Conservation (phyloP, 1,140 invertebrate genomes). For the Thereuonema tuberculata region DNA sequence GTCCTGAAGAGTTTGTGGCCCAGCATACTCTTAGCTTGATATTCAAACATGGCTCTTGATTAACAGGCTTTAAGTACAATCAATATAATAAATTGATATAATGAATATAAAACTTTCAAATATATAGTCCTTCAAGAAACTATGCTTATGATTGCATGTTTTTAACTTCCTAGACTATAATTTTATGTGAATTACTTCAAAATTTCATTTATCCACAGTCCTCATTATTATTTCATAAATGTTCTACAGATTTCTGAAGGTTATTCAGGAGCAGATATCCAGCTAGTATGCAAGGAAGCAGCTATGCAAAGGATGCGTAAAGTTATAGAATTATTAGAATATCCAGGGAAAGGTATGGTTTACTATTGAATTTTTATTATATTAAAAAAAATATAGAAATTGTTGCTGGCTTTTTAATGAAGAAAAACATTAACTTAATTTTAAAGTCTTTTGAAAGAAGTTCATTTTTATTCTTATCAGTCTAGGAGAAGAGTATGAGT, state of each 20-base stretch:
- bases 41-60: too few relatives aligned
- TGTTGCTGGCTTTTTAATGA: too few relatives aligned
- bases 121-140: background rate
- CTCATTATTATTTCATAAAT: constrained; percentile 1
- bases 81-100: too few relatives aligned
- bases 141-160: background rate
- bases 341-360: constrained; percentile 23
- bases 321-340: constrained; percentile 37
- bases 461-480: too few relatives aligned
- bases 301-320: constrained; percentile 40
- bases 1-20: too few relatives aligned
- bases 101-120: background rate
- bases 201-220: background rate
- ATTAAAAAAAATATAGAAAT: too few relatives aligned
- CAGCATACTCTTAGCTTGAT: too few relatives aligned
- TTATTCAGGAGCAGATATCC: constrained; percentile 81
- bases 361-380: too few relatives aligned
- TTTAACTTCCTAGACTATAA: background rate
- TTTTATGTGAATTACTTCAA: background rate
- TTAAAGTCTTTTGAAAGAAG: too few relatives aligned
- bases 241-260: constrained; percentile 45
- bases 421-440: too few relatives aligned
- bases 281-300: constrained; percentile 73
- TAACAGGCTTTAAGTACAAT: too few relatives aligned
- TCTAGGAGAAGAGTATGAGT: too few relatives aligned